Conservation (phyloP, 1,140 invertebrate species). For the Vanessa tameamea region DNA sequence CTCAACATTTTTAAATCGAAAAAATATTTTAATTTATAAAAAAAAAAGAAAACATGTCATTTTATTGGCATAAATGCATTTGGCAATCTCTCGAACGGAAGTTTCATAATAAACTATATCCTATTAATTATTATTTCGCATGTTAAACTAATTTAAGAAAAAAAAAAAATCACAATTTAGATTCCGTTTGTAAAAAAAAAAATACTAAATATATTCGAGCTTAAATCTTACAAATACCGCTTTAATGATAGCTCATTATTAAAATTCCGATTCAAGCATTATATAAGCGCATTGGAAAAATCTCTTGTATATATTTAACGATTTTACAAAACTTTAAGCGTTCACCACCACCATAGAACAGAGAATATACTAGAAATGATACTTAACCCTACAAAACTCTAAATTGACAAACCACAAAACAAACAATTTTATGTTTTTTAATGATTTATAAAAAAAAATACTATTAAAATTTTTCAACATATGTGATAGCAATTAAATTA, state of each 20-base stretch:
- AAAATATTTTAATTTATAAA: slow-evolving; percentile 1
- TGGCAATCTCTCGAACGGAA: slow-evolving; percentile 24
- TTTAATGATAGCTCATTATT: not conserved
- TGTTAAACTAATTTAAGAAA: not conserved
- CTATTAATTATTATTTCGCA: slow-evolving; percentile 4
- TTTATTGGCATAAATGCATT: slow-evolving; percentile 34
- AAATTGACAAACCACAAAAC: not conserved
- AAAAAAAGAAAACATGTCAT: slow-evolving; percentile 26
- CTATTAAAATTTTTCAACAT: too few relatives aligned
- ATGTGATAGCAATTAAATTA: too few relatives aligned
- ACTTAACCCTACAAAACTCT: not conserved
- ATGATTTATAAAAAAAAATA: too few relatives aligned
- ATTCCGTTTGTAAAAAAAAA: slow-evolving; percentile 6
- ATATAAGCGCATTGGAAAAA: slow-evolving; percentile 8
- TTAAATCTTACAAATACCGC: slow-evolving; percentile 1
- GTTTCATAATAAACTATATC: slow-evolving; percentile 2
- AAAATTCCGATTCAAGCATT: not conserved
- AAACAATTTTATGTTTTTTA: too few relatives aligned
- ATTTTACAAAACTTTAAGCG: not conserved
- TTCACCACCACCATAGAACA: not conserved
- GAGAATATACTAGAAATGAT: not conserved
- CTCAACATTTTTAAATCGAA: not conserved
- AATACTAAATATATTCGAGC: slow-evolving; percentile 8
- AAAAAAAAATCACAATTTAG: not conserved
- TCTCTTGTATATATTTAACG: not conserved